phyloP scores from a whole-genome alignment of 2,797 vertebrate genomes.

The Acanthurus leucopareius region DNA sequence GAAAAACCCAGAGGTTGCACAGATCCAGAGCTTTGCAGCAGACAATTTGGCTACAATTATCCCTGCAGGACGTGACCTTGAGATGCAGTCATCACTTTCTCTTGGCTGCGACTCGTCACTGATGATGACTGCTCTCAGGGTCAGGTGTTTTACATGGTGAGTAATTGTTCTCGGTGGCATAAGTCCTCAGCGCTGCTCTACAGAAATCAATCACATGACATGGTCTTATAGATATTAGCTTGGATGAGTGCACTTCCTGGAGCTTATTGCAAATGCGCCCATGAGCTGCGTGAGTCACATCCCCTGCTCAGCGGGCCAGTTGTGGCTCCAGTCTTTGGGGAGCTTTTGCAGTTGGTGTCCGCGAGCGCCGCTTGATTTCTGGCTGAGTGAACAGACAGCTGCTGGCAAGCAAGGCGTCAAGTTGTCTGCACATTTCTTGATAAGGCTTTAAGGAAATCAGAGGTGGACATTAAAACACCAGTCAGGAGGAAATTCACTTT shows the following conservation, averaged over 20 bases:
- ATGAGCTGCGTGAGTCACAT: constrained; percentile 73
- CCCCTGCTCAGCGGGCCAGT: constrained; percentile 74
- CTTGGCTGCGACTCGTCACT: constrained; percentile 56
- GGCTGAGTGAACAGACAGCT: constrained; percentile 82
- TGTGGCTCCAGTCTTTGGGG: constrained; percentile 76
- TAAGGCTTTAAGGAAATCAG: constrained; percentile 54
- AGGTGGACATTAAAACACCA: constrained; percentile 33
- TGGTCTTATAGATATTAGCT: constrained; percentile 60
- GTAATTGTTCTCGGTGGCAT: constrained; percentile 69
- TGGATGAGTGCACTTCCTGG: constrained; percentile 71
- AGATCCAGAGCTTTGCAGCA: constrained; percentile 44
- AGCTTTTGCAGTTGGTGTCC: constrained; percentile 82
- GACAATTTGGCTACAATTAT: constrained; percentile 60
- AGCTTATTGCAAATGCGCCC: constrained; percentile 59
- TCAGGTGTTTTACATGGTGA: constrained; percentile 57
- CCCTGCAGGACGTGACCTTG: constrained; percentile 72
- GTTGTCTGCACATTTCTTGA: constrained; percentile 75
- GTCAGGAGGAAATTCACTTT: not conserved
- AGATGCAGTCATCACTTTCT: constrained; percentile 69
- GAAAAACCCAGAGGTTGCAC: constrained; percentile 52
- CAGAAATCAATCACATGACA: constrained; percentile 56
- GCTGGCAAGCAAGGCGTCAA: constrained; percentile 73
- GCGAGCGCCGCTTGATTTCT: constrained; percentile 77
- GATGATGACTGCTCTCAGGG: constrained; percentile 59
- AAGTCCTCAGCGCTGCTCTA: constrained; percentile 55